Evolutionary conservation across 2,113 vertebrate species (phyloP).

Genomic region (Pluvialis apricaria): DNA sequence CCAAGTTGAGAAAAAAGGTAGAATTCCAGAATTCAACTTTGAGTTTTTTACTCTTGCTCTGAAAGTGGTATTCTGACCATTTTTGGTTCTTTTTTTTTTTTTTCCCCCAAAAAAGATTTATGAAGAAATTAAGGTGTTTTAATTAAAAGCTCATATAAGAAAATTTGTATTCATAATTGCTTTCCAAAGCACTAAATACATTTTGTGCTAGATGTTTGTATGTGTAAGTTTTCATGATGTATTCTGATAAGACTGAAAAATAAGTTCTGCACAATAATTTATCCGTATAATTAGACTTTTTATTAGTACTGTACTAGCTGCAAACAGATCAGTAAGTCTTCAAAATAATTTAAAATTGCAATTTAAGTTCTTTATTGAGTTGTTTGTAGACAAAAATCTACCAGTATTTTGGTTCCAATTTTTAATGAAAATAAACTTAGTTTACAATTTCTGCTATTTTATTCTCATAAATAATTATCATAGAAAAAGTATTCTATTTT

Average conservation of each 20-base stretch:
- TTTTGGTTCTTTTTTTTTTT: background rate
- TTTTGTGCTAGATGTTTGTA: background rate
- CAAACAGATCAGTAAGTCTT: background rate
- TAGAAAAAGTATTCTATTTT: background rate
- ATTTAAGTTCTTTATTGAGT: background rate
- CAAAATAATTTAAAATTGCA: background rate
- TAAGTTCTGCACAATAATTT: background rate
- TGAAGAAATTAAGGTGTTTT: background rate
- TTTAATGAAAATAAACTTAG: background rate
- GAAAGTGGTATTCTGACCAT: background rate
- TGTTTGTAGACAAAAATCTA: background rate
- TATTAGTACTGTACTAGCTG: background rate
- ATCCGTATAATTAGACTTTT: background rate
- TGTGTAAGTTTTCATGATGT: background rate
- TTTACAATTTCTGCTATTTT: background rate
- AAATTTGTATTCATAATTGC: background rate
- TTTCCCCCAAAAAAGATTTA: background rate
- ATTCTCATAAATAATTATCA: background rate
- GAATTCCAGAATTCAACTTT: background rate
- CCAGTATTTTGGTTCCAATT: background rate
- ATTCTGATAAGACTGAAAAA: background rate
- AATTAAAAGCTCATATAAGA: background rate
- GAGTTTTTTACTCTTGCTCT: background rate
- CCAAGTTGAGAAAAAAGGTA: background rate
- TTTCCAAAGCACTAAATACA: conserved; percentile 2